Evolutionary conservation across 1,140 invertebrate genomes (phyloP).

Genomic region (Drosophila mauritiana): DNA sequence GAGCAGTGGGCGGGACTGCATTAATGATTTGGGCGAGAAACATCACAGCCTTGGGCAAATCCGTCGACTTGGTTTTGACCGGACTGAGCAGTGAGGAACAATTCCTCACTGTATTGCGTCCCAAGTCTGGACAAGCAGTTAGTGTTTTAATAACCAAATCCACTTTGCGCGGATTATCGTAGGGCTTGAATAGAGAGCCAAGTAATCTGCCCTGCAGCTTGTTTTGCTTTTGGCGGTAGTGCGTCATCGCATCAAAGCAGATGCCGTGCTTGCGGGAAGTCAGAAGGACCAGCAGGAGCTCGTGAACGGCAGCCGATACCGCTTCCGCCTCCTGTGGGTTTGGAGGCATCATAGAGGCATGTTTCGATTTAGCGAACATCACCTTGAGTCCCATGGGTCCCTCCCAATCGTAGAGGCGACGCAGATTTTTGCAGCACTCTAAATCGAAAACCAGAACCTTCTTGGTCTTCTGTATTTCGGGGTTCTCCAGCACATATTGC

Average conservation of each 20-base stretch:
- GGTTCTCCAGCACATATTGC: constrained; percentile 89
- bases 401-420: constrained; percentile 91
- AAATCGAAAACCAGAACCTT: constrained; percentile 90
- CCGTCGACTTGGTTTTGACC: constrained; percentile 4
- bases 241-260: constrained; percentile 72
- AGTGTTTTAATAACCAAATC: constrained; percentile 89
- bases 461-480: constrained; percentile 88
- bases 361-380: constrained; percentile 5
- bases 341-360: constrained; percentile 62
- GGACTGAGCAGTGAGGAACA: constrained; percentile 49
- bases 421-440: constrained; percentile 87
- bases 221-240: constrained; percentile 73
- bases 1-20: constrained; percentile 66
- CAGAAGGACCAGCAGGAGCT: constrained; percentile 88
- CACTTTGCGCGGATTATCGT: constrained; percentile 86
- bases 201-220: constrained; percentile 69
- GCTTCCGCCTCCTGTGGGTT: constrained; percentile 86
- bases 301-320: constrained; percentile 87
- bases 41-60: constrained; percentile 34
- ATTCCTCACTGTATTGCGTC: constrained; percentile 87
- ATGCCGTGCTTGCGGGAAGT: constrained; percentile 90
- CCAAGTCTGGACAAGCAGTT: constrained; percentile 89
- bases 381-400: constrained; percentile 85
- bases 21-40: constrained; percentile 64
- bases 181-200: constrained; percentile 53